Base-by-base conservation (phyloP, 2,113 vertebrate species). In the Talpa occidentalis region DNA sequence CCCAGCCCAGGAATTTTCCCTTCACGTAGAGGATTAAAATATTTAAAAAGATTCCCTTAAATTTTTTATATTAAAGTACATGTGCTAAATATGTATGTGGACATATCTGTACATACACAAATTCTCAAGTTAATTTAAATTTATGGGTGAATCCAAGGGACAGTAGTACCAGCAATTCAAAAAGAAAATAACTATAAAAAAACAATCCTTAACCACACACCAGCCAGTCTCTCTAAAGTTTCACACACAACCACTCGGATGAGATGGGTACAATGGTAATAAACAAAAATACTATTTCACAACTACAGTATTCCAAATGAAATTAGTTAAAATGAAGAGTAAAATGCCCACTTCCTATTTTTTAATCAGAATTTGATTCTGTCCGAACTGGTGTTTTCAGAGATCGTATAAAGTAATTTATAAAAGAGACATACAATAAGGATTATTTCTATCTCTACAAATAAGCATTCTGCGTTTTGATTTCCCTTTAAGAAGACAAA, bases 401-500 rank as follows among this genome's bases (percentile, higher is more conserved):
- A 94, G 93, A 62, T 94, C 83, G 49, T 47, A 73, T 26, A 93
- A 96, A 9, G 7, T 81, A 78, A 88, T 91, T 47, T 73, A 44
- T 62, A 89, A 92, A 86, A 86, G 62, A 78, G 3, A 83, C 60
- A 78, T 69, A 67, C 35, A 79, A 44, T 11, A 88, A 67, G 95
- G 56, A 54, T 95, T 97, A 94, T 97, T 97, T 96, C 96, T 92
- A 97, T 88, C 52, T 0, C 94, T 76, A 92, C 70, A 93, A 94
- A 98, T 95, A 97, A 97, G 95, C 94, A 77, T 90, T 52, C 40
- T 44, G n/a, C 42, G 66, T 92, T 97, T 92, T 95, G 73, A 93
- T 98, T 98, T 98, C 97, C 96, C 97, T 98, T 97, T 98, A 96
- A 98, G 95, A 94, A 95, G 90, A 97, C 96, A 96, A 93, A 93